These are phyloP conservation scores for Loris lydekkerianus DNA, from an alignment of 2,797 vertebrate genomes.

Conservation along the genomic window DNA sequence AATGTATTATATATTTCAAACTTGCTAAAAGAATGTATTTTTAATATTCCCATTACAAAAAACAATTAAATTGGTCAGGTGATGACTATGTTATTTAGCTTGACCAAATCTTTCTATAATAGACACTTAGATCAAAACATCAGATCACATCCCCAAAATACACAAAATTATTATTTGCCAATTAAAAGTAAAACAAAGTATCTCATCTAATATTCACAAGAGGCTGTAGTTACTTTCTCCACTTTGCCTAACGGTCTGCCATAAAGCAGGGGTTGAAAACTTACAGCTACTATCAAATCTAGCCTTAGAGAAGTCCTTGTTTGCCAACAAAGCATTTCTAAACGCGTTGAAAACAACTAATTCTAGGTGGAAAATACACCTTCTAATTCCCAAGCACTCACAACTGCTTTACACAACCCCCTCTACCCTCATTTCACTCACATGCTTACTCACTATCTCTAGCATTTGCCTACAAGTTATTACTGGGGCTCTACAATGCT, in stretches of 20 bases:
- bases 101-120: neutral
- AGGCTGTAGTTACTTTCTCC: neutral
- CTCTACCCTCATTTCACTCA: neutral
- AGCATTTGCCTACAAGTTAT: neutral
- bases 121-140: neutral
- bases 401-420: neutral
- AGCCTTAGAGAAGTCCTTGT: neutral
- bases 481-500: neutral
- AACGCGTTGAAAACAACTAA: neutral
- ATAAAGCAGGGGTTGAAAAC: constrained; percentile 5
- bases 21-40: neutral
- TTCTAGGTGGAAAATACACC: neutral
- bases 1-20: neutral
- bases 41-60: neutral
- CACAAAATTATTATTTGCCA: neutral
- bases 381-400: neutral
- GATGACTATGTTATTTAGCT: neutral
- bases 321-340: constrained; percentile 10
- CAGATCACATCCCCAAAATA: neutral
- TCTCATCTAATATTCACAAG: neutral
- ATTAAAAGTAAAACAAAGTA: neutral
- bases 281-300: neutral
- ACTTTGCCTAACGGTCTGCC: neutral
- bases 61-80: neutral
- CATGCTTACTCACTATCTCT: neutral